Conservation (phyloP, 2,888 invertebrate species). For the Heliconius hortense region DNA sequence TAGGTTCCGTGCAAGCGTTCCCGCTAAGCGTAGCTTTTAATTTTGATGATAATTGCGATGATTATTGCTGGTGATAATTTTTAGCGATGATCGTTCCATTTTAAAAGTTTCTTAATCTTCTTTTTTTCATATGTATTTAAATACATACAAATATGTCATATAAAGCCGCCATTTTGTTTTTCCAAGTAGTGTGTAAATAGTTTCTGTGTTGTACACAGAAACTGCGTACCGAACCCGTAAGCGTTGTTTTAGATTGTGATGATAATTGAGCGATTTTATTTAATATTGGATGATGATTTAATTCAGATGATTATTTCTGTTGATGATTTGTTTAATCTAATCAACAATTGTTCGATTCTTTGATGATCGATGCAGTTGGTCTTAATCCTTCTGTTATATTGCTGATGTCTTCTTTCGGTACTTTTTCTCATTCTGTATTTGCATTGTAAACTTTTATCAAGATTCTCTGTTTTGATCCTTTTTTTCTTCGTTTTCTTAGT, state of each 20-base stretch:
- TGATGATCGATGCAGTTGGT: background rate
- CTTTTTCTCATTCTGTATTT: background rate
- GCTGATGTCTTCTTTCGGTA: background rate
- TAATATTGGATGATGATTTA: background rate
- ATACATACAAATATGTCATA: background rate
- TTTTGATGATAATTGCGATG: conserved; percentile 18
- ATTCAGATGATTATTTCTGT: background rate
- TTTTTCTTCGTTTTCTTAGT: background rate
- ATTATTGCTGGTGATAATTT: conserved; percentile 2
- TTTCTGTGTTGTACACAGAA: background rate
- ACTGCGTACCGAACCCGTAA: background rate
- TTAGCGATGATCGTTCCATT: background rate
- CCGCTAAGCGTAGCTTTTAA: conserved; percentile 12
- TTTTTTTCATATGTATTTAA: background rate
- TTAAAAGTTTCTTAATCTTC: background rate
- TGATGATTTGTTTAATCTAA: background rate
- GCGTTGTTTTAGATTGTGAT: background rate
- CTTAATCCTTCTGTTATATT: background rate
- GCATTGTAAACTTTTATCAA: background rate
- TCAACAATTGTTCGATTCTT: background rate
- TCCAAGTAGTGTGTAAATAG: no score
- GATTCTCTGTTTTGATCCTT: background rate
- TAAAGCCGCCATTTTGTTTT: background rate
- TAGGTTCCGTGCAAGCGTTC: conserved; percentile 16
- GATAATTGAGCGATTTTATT: background rate